phyloP scores from a whole-genome alignment of 37 sponge, comb jelly and placozoan species.

The Sycon ciliatum region DNA sequence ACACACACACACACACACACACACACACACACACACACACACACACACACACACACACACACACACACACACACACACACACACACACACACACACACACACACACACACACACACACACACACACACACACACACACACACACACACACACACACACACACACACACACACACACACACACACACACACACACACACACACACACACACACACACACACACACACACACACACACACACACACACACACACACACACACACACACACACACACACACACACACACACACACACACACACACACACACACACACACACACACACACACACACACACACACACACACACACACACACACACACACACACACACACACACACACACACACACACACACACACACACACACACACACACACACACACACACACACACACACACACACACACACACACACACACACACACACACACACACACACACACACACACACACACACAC shows the following conservation, averaged over 20 bases:
- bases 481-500: constrained; percentile 11
- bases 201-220: constrained; percentile 5
- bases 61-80: constrained; percentile 5
- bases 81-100: constrained; percentile 5
- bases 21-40: constrained; percentile 5
- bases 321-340: constrained; percentile 5
- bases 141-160: constrained; percentile 5
- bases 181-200: constrained; percentile 5
- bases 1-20: constrained; percentile 5
- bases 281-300: constrained; percentile 5
- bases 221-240: constrained; percentile 5
- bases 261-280: constrained; percentile 5
- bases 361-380: constrained; percentile 5
- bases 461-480: constrained; percentile 6
- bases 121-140: constrained; percentile 5
- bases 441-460: constrained; percentile 5
- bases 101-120: constrained; percentile 5
- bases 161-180: constrained; percentile 5
- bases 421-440: constrained; percentile 5
- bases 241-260: constrained; percentile 5
- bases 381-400: constrained; percentile 5
- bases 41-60: constrained; percentile 5
- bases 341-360: constrained; percentile 5
- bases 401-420: constrained; percentile 5
- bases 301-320: constrained; percentile 5